phyloP scores from a whole-genome alignment of 2,797 vertebrate genomes.

The Podarcis lilfordi region DNA sequence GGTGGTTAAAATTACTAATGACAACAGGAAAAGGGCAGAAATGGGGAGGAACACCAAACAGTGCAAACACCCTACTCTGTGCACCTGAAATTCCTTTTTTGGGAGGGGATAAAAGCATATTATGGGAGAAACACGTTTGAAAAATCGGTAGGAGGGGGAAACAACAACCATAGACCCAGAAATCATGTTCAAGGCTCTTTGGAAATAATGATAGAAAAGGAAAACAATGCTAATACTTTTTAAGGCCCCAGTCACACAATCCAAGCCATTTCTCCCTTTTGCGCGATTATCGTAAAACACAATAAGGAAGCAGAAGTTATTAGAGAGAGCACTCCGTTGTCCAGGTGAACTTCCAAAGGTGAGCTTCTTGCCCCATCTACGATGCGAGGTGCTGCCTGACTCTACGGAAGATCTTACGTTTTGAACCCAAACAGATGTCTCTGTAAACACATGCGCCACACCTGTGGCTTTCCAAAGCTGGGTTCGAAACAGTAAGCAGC shows the following conservation, averaged over 20 bases:
- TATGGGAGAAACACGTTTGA: slow-evolving; percentile 70
- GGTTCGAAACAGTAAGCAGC: not conserved
- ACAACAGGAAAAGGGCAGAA: not conserved
- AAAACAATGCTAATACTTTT: slow-evolving; percentile 1
- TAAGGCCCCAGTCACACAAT: slow-evolving; percentile 43
- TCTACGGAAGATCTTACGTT: not conserved
- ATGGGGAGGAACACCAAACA: too few relatives aligned
- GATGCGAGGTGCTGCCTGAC: not conserved
- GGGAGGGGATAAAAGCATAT: slow-evolving; percentile 67
- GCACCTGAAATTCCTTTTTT: slow-evolving; percentile 59
- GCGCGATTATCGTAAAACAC: slow-evolving; percentile 48
- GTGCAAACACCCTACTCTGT: slow-evolving; percentile 58
- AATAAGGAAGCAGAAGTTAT: slow-evolving; percentile 64
- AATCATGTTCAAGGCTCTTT: slow-evolving; percentile 62
- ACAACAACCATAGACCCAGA: slow-evolving; percentile 40
- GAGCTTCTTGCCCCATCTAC: slow-evolving; percentile 5
- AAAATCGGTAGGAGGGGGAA: not conserved
- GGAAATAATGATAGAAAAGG: slow-evolving; percentile 51
- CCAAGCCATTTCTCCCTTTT: slow-evolving; percentile 17
- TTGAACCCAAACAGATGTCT: not conserved
- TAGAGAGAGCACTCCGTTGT: slow-evolving; percentile 53
- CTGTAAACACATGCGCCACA: not conserved
- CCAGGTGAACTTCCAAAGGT: slow-evolving; percentile 35
- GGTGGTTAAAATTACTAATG: slow-evolving; percentile 36
- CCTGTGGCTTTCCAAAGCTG: not conserved